A percentile compares a stretch with the other conserved stretches of the same genome.
Evolutionary conservation across 30 jellyfish, hydroid and myxozoan genomes (phyloP).

Genomic region (Catostylus mosaicus): DNA sequence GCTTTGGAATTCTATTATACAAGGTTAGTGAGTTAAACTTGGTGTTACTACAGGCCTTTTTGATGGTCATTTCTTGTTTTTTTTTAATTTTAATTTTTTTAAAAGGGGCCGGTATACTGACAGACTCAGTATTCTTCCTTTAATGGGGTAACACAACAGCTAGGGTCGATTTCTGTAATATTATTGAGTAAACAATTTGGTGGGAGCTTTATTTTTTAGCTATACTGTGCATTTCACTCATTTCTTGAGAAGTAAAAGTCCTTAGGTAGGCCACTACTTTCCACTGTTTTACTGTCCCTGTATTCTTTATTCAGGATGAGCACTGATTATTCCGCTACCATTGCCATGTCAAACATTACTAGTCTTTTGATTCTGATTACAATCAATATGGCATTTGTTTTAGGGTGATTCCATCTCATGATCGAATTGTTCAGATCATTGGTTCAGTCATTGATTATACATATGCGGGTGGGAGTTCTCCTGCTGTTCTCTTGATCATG

Average conservation of each 20-base stretch:
- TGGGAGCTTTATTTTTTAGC: too few relatives aligned
- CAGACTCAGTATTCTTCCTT: too few relatives aligned
- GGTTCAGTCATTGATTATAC: slow-evolving; percentile 98
- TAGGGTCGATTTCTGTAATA: neutral
- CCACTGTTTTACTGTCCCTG: too few relatives aligned
- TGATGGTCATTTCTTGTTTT: too few relatives aligned
- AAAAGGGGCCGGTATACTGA: too few relatives aligned
- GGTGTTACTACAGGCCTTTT: too few relatives aligned
- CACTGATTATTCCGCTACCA: neutral
- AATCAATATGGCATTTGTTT: neutral
- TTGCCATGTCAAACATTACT: neutral
- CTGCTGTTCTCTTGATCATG: slow-evolving; percentile 97
- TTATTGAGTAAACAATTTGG: neutral
- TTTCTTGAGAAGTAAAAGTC: too few relatives aligned
- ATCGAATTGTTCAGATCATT: slow-evolving; percentile 92
- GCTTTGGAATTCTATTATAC: slow-evolving; percentile 97
- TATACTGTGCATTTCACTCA: too few relatives aligned
- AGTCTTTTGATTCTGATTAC: neutral
- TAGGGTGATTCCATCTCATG: slow-evolving; percentile 97
- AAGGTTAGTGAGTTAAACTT: slow-evolving; percentile 74
- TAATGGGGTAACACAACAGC: neutral
- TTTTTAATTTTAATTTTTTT: too few relatives aligned
- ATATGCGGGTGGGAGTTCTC: slow-evolving; percentile 99
- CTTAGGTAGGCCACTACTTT: too few relatives aligned
- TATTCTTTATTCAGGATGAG: neutral